Evolutionary conservation across 2,113 vertebrate species (phyloP).

Genomic region (Tapirus terrestris): DNA sequence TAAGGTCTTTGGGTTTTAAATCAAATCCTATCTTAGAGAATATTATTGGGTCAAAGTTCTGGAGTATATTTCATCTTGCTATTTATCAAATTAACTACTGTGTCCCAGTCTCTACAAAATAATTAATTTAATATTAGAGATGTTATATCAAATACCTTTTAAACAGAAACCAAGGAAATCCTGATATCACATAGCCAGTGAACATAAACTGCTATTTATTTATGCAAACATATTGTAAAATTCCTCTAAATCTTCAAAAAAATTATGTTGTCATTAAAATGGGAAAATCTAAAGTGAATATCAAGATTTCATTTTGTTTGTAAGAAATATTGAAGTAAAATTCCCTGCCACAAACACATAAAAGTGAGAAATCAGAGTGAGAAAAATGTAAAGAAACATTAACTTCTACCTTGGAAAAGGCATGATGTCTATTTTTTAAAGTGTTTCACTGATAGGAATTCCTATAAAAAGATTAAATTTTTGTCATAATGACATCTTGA

Average conservation of each 20-base stretch:
- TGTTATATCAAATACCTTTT: slow-evolving; percentile 23
- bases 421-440: not conserved
- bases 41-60: not conserved
- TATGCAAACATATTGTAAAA: slow-evolving; percentile 56
- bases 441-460: not conserved
- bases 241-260: slow-evolving; percentile 40
- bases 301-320: slow-evolving; percentile 53
- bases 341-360: slow-evolving; percentile 25
- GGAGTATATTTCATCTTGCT: not conserved
- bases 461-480: not conserved
- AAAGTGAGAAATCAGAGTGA: not conserved
- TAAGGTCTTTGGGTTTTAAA: not conserved
- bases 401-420: not conserved
- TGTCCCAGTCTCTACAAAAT: not conserved
- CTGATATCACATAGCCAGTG: slow-evolving; percentile 37
- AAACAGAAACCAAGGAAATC: slow-evolving; percentile 62
- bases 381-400: not conserved
- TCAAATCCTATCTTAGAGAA: not conserved
- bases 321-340: slow-evolving; percentile 53
- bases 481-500: not conserved
- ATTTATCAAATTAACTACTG: slow-evolving; percentile 9
- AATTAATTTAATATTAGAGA: slow-evolving; percentile 21
- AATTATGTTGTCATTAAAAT: slow-evolving; percentile 37
- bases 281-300: slow-evolving; percentile 1
- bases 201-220: slow-evolving; percentile 62